phyloP scores from a whole-genome alignment of 1,140 invertebrate genomes.

The Euborellia annulipes region DNA sequence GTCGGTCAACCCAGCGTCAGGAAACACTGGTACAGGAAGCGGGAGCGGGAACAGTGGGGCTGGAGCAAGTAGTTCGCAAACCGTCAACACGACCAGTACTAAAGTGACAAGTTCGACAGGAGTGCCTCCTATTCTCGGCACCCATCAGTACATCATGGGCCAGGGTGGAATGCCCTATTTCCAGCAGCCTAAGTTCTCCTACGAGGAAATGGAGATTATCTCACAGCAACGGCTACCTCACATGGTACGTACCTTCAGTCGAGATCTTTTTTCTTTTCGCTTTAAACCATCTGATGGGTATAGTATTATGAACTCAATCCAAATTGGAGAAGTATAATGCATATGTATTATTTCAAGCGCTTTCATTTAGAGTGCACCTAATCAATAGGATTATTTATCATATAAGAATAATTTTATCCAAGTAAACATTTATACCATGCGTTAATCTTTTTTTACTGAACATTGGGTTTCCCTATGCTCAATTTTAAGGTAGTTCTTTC shows the following conservation, averaged over 20 bases:
- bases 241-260: slow-evolving; percentile 42
- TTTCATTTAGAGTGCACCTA: too few species aligned
- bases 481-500: too few species aligned
- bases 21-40: slow-evolving; percentile 30
- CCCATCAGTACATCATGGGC: slow-evolving; percentile 51
- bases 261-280: neutral
- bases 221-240: slow-evolving; percentile 57
- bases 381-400: too few species aligned
- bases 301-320: too few species aligned
- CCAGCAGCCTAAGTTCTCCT: slow-evolving; percentile 66
- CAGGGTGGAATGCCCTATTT: slow-evolving; percentile 47
- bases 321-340: too few species aligned
- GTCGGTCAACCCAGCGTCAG: slow-evolving; percentile 13
- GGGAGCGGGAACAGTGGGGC: slow-evolving; percentile 35
- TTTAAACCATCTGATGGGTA: too few species aligned
- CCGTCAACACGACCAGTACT: slow-evolving; percentile 28
- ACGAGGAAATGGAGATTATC: slow-evolving; percentile 70
- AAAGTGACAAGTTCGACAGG: slow-evolving; percentile 31
- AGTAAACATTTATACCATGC: too few species aligned
- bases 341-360: neutral
- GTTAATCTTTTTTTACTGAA: too few species aligned
- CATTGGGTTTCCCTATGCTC: too few species aligned
- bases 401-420: too few species aligned
- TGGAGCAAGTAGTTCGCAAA: slow-evolving; percentile 26
- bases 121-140: slow-evolving; percentile 38